Evolutionary conservation across 2,888 invertebrate genomes (phyloP).

Genomic region (Tribolium freemani): DNA sequence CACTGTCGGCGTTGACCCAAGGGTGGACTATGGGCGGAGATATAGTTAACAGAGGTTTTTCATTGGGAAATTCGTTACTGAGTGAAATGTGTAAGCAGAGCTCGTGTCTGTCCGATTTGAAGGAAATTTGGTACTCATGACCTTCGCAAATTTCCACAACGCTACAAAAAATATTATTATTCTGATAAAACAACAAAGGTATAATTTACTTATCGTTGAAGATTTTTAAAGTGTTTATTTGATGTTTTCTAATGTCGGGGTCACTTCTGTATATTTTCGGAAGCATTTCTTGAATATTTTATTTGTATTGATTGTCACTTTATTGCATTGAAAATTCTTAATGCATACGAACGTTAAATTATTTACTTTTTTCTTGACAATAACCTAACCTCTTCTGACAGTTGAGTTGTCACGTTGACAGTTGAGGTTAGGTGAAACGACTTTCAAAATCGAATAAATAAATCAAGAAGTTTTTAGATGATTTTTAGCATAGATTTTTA

Average conservation of each 20-base stretch:
- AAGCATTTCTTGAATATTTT: conserved; percentile 66
- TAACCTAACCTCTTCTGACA: background rate
- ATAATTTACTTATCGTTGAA: conserved; percentile 83
- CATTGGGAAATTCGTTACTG: conserved; percentile 81
- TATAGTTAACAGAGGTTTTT: conserved; percentile 79
- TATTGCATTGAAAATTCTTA: background rate
- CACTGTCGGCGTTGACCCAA: conserved; percentile 80
- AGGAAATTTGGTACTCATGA: conserved; percentile 81
- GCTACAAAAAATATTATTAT: conserved; percentile 63
- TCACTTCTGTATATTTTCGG: conserved; percentile 72
- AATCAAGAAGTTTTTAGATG: no score
- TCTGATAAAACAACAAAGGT: background rate
- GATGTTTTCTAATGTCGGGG: conserved; percentile 75
- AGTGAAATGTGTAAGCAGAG: conserved; percentile 78
- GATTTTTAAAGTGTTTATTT: conserved; percentile 86
- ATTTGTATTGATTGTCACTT: background rate
- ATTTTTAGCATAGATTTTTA: no score
- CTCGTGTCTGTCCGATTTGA: conserved; percentile 75
- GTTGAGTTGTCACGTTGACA: background rate
- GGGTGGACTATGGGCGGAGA: conserved; percentile 78
- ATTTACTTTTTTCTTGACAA: no score
- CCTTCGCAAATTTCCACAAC: conserved; percentile 80
- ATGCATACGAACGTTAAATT: background rate
- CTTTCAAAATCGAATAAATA: no score
- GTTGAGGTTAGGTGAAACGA: background rate